Percentiles rank a stretch among this genome's conserved stretches.
These are phyloP conservation scores for Zaprionus gabonicus DNA, from an alignment of 1,140 invertebrate genomes.

Conservation along the genomic window DNA sequence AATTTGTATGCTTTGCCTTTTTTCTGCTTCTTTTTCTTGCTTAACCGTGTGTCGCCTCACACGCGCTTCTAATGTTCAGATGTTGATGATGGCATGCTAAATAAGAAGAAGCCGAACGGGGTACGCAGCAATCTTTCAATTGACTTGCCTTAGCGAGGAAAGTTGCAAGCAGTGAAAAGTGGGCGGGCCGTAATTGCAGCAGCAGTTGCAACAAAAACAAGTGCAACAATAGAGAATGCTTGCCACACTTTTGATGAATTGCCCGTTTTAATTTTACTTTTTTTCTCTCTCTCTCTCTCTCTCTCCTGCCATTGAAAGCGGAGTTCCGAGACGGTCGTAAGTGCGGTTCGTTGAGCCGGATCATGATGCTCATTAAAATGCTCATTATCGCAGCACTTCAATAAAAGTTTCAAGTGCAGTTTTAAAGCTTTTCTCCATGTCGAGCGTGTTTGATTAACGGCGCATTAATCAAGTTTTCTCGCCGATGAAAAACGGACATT, in stretches of 20 bases:
- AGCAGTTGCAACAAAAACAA: not conserved
- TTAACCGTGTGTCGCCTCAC: constrained; percentile 68
- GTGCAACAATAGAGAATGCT: constrained; percentile 40
- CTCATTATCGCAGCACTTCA: constrained; percentile 47
- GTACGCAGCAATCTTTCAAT: constrained; percentile 67
- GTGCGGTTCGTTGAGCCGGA: constrained; percentile 70
- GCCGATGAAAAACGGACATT: constrained; percentile 33
- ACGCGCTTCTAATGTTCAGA: constrained; percentile 75
- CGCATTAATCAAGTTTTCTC: constrained; percentile 20
- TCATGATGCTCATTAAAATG: constrained; percentile 67
- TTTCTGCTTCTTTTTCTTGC: constrained; percentile 52
- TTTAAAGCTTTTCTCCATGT: constrained; percentile 2
- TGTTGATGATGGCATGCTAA: constrained; percentile 63
- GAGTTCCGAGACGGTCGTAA: constrained; percentile 33
- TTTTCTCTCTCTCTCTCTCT: constrained; percentile 21
- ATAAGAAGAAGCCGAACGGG: constrained; percentile 26
- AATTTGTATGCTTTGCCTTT: constrained; percentile 76
- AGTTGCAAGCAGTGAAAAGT: constrained; percentile 66
- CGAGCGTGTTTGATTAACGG: constrained; percentile 40
- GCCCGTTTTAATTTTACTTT: constrained; percentile 45
- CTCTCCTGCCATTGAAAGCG: constrained; percentile 40
- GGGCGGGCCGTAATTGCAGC: constrained; percentile 40
- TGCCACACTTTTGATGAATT: constrained; percentile 83
- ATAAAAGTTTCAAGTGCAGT: constrained; percentile 44
- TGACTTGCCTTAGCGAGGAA: constrained; percentile 56